Evolutionary conservation across 1,140 invertebrate genomes (phyloP).

Genomic region (Heliconius eleuchia): DNA sequence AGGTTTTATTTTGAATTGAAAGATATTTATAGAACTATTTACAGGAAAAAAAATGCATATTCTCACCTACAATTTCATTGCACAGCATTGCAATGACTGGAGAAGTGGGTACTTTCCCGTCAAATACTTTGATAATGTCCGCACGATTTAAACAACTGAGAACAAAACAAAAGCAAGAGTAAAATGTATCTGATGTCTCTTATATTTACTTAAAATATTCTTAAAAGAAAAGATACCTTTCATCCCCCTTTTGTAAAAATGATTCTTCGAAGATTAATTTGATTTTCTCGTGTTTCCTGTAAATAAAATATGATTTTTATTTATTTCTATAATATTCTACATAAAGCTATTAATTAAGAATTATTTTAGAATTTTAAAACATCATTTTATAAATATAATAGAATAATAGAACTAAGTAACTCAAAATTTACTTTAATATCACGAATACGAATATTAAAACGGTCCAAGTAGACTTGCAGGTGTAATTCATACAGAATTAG

Average conservation of each 20-base stretch:
- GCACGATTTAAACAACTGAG: constrained; percentile 91
- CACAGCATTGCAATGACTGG: constrained; percentile 91
- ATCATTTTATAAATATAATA: background rate
- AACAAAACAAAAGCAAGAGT: constrained; percentile 21
- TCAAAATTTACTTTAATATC: background rate
- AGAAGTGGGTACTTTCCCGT: constrained; percentile 84
- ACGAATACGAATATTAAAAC: background rate
- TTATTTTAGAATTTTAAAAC: too few relatives aligned
- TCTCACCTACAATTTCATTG: constrained; percentile 84
- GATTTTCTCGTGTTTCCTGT: constrained; percentile 84
- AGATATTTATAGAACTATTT: background rate
- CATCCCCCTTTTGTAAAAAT: constrained; percentile 84
- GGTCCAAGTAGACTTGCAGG: background rate
- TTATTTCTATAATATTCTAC: background rate
- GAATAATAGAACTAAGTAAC: background rate
- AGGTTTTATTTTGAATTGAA: too few relatives aligned
- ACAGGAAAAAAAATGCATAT: background rate
- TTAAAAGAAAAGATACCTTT: constrained; percentile 76
- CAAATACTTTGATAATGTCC: constrained; percentile 90
- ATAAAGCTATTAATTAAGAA: too few relatives aligned
- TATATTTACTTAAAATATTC: background rate
- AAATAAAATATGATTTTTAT: constrained; percentile 54
- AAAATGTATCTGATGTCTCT: too few relatives aligned
- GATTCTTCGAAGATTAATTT: constrained; percentile 85
- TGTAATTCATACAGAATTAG: background rate